Percentiles rank a stretch among this genome's conserved stretches.
These are phyloP conservation scores for Arion vulgaris DNA, from an alignment of 1,140 invertebrate species.

Conservation along the genomic window DNA sequence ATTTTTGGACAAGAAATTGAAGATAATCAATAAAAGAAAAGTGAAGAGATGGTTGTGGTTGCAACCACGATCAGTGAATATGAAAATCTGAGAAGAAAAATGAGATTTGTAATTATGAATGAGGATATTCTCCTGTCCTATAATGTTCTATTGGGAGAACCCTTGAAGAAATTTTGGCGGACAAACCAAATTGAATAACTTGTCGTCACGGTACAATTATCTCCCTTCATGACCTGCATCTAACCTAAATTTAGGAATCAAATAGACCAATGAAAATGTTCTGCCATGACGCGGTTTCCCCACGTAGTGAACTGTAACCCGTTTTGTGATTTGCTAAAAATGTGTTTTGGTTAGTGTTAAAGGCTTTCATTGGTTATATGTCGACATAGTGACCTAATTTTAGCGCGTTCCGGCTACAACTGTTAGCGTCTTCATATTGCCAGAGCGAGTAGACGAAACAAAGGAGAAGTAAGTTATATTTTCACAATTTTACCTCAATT, in stretches of 20 bases:
- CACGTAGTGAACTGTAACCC: conserved; percentile 3
- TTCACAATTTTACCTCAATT: neutral
- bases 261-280: neutral
- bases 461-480: conserved; percentile 10
- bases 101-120: no score
- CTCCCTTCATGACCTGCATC: conserved; percentile 25
- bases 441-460: conserved; percentile 19
- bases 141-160: no score
- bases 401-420: conserved; percentile 21
- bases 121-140: no score
- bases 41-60: no score
- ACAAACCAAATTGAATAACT: neutral
- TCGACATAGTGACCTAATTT: conserved; percentile 32
- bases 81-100: no score
- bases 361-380: conserved; percentile 23
- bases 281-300: conserved; percentile 18
- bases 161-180: neutral
- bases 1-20: no score
- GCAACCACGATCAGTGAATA: no score
- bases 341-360: conserved; percentile 28
- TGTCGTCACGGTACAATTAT: neutral
- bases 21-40: no score
- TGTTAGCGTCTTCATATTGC: conserved; percentile 16
- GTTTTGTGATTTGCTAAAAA: neutral
- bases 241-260: conserved; percentile 19